Percentiles rank a stretch among this genome's conserved stretches.
phyloP scores from a whole-genome alignment of 2,113 vertebrate species.

The Casuarius casuarius region DNA sequence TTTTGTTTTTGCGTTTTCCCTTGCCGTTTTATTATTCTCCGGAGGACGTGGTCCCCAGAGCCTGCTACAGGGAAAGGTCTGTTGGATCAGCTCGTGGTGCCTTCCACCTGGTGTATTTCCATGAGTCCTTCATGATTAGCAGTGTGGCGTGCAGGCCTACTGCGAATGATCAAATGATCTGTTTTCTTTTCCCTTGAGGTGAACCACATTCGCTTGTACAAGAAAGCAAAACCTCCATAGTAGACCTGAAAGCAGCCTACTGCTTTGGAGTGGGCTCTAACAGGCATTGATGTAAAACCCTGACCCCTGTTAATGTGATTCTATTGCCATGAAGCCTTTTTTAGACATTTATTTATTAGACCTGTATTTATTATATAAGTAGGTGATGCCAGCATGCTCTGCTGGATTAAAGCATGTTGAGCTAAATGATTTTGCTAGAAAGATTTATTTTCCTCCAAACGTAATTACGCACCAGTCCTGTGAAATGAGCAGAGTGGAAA shows the following conservation, averaged over 20 bases:
- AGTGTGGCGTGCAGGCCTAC: slow-evolving; percentile 25
- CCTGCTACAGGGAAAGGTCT: background rate
- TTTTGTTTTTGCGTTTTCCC: slow-evolving; percentile 51
- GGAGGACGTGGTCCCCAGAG: slow-evolving; percentile 4
- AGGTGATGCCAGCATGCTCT: slow-evolving; percentile 54
- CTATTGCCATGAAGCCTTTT: slow-evolving; percentile 47
- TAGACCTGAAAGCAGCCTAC: slow-evolving; percentile 62
- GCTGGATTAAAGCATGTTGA: slow-evolving; percentile 53
- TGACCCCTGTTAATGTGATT: slow-evolving; percentile 46
- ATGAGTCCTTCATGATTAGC: slow-evolving; percentile 38
- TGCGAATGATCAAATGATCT: slow-evolving; percentile 42
- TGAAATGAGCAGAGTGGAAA: slow-evolving; percentile 65
- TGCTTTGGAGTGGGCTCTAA: slow-evolving; percentile 62
- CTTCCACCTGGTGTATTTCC: slow-evolving; percentile 46
- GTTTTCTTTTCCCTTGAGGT: slow-evolving; percentile 75
- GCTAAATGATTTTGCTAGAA: slow-evolving; percentile 49
- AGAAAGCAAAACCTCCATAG: slow-evolving; percentile 68
- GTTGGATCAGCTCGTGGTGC: background rate
- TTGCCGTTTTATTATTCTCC: slow-evolving; percentile 47
- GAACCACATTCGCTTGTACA: slow-evolving; percentile 55
- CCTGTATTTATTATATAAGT: slow-evolving; percentile 45
- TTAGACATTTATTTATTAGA: slow-evolving; percentile 65
- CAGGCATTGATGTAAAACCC: slow-evolving; percentile 47
- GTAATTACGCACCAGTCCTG: slow-evolving; percentile 11
- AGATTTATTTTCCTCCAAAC: slow-evolving; percentile 61